phyloP scores from a whole-genome alignment of 2,797 vertebrate genomes.

The Diglossa cyanea region DNA sequence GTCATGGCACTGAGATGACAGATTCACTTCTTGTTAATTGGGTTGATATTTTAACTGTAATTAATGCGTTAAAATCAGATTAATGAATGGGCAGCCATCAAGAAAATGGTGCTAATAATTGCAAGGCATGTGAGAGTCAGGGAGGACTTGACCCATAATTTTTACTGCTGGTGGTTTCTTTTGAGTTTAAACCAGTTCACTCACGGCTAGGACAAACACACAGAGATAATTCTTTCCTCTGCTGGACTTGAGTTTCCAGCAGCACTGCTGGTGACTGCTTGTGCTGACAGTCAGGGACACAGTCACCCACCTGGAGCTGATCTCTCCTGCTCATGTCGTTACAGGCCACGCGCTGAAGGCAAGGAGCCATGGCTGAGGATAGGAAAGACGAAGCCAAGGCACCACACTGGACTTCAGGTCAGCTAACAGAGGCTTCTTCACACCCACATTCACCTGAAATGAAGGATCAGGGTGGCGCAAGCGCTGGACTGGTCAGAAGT shows the following conservation, averaged over 20 bases:
- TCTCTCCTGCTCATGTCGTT: constrained; percentile 40
- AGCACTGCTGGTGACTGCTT: background rate
- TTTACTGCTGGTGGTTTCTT: background rate
- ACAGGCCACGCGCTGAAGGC: constrained; percentile 53
- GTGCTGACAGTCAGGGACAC: background rate
- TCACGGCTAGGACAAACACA: fast-evolving
- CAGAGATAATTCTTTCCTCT: background rate
- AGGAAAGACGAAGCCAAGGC: constrained; percentile 89
- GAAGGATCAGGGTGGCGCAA: constrained; percentile 81
- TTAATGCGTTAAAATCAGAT: background rate
- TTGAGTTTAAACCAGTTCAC: background rate
- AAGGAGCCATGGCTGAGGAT: constrained; percentile 89
- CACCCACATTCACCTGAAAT: constrained; percentile 78
- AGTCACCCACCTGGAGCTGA: background rate
- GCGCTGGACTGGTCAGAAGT: constrained; percentile 80
- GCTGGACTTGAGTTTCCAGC: background rate
- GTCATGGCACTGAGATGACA: background rate
- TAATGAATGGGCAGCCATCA: background rate
- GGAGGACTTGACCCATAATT: background rate
- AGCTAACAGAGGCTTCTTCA: constrained; percentile 73
- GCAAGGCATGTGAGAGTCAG: background rate
- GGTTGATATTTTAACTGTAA: background rate
- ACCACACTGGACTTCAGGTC: constrained; percentile 87
- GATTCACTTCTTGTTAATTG: background rate
- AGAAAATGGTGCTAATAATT: background rate